Evolutionary conservation across 2,113 vertebrate species (phyloP).

Genomic region (Mormyrus iriodes): DNA sequence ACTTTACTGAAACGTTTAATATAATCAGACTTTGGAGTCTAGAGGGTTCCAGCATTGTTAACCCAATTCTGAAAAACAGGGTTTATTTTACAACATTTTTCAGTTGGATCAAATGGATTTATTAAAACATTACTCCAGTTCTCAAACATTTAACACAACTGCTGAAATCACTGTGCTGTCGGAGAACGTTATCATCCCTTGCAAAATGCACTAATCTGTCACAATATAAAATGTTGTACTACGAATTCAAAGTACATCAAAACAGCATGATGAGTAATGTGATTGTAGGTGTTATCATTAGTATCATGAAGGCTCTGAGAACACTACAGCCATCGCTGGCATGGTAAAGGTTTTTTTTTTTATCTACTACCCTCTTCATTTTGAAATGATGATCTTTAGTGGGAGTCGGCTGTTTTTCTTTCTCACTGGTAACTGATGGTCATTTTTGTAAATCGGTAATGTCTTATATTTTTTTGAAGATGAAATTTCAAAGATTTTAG

Average conservation of each 20-base stretch:
- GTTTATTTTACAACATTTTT: not conserved
- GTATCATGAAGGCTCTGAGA: not conserved
- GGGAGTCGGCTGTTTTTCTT: not conserved
- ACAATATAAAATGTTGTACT: slow-evolving; percentile 6
- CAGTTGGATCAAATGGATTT: not conserved
- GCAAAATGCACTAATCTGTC: not conserved
- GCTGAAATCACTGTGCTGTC: not conserved
- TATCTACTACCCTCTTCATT: not conserved
- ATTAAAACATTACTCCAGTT: not conserved
- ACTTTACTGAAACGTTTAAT: not conserved
- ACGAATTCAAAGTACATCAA: not conserved
- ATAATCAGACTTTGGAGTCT: not conserved
- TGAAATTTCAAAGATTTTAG: not conserved
- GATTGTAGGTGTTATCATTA: not conserved
- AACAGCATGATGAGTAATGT: not conserved
- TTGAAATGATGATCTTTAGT: not conserved
- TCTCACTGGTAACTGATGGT: not conserved
- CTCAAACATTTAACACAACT: not conserved
- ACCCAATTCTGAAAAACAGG: not conserved
- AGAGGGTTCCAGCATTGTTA: not conserved
- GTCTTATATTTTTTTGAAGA: not conserved
- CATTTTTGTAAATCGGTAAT: not conserved
- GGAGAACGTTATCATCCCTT: not conserved
- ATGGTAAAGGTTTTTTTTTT: not conserved
- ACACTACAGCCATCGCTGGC: not conserved